These are phyloP conservation scores for Digitonthophagus gazella DNA, from an alignment of 2,888 invertebrate species.

Conservation along the genomic window DNA sequence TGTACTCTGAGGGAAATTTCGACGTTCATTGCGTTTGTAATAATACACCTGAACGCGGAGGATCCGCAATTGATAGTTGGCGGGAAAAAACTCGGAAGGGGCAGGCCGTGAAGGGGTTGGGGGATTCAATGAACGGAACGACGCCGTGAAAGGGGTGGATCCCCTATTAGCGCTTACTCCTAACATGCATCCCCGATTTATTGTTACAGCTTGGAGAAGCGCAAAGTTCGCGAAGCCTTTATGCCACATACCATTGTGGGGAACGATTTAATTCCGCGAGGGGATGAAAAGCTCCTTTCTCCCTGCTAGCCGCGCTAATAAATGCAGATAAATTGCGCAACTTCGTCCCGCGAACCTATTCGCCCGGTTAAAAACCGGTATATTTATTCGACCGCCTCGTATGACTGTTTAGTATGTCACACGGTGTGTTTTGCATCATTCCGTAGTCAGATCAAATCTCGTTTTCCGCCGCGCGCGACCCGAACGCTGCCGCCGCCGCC, in stretches of 20 bases:
- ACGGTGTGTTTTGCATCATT: neutral
- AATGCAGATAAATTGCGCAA: slow-evolving; percentile 11
- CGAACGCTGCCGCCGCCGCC: neutral
- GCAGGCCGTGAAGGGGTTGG: neutral
- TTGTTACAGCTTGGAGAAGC: slow-evolving; percentile 12
- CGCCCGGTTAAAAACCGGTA: neutral
- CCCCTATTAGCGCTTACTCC: slow-evolving; percentile 6
- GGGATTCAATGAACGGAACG: neutral
- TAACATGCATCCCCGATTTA: slow-evolving; percentile 13
- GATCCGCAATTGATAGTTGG: neutral
- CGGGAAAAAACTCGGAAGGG: neutral
- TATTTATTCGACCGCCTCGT: neutral
- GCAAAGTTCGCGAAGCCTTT: slow-evolving; percentile 15
- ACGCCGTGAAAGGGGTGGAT: neutral
- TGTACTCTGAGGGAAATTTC: neutral
- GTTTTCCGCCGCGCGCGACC: neutral
- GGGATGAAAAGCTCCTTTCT: slow-evolving; percentile 2
- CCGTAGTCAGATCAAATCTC: neutral
- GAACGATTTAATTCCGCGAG: slow-evolving; percentile 12
- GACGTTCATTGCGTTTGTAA: neutral
- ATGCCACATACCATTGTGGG: slow-evolving; percentile 13
- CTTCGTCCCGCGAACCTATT: neutral
- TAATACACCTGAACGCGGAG: neutral
- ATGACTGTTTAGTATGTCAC: neutral
- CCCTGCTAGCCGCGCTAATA: slow-evolving; percentile 1